Conservation (phyloP, 2,113 vertebrate genomes). For the Alouatta palliata region DNA sequence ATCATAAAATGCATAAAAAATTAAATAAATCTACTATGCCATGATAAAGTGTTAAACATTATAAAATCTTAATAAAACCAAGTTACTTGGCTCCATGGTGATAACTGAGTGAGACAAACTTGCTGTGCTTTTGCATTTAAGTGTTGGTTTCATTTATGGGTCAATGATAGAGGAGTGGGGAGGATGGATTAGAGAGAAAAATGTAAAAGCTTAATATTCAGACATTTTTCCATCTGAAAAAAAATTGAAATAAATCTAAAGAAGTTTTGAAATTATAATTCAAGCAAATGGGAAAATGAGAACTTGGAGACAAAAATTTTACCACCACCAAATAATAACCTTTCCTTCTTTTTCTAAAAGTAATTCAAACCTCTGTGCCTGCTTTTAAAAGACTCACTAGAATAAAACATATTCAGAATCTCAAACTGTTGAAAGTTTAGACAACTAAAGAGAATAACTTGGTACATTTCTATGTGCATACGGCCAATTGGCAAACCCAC, state of each 20-base stretch:
- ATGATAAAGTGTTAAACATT: not conserved
- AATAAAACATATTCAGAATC: not conserved
- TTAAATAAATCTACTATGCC: not conserved
- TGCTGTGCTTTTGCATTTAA: not conserved
- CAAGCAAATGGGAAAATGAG: not conserved
- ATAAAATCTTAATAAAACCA: not conserved
- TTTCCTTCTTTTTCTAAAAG: not conserved
- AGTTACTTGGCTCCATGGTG: not conserved
- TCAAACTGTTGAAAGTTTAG: not conserved
- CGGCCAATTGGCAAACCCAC: not conserved
- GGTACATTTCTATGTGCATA: not conserved
- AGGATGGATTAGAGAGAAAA: not conserved
- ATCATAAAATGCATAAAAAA: not conserved
- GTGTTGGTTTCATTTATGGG: not conserved
- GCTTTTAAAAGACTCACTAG: not conserved
- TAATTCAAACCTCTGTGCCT: not conserved
- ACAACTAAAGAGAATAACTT: not conserved
- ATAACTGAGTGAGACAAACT: not conserved
- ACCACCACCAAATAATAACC: not conserved
- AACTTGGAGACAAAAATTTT: not conserved
- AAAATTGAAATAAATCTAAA: slow-evolving; percentile 4
- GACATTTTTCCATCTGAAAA: not conserved
- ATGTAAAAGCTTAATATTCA: not conserved
- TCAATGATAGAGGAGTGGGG: not conserved
- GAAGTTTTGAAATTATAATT: not conserved